A percentile compares a stretch with the other conserved stretches of the same genome.
These are phyloP conservation scores for Hecatera dysodea DNA, from an alignment of 2,888 invertebrate genomes.

Conservation along the genomic window DNA sequence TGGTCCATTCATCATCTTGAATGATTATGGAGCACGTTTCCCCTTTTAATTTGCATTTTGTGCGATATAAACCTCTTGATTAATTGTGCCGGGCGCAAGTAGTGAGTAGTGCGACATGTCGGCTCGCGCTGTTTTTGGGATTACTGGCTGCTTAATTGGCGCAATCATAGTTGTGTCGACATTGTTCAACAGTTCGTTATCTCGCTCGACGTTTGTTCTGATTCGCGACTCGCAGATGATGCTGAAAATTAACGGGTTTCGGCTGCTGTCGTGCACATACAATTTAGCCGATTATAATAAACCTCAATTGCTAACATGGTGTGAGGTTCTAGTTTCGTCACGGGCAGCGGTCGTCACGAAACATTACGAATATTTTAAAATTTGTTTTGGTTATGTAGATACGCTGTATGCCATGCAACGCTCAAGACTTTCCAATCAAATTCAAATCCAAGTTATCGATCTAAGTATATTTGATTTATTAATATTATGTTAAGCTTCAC, in stretches of 20 bases:
- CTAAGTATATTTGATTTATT: slow-evolving; percentile 52
- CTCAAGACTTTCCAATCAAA: slow-evolving; percentile 37
- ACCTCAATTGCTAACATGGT: slow-evolving; percentile 79
- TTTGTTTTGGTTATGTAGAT: slow-evolving; percentile 72
- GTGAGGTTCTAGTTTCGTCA: slow-evolving; percentile 74
- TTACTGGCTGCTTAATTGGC: slow-evolving; percentile 67
- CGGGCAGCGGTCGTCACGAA: slow-evolving; percentile 81
- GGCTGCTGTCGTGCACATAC: slow-evolving; percentile 82
- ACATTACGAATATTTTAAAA: slow-evolving; percentile 73
- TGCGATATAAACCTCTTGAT: slow-evolving; percentile 73
- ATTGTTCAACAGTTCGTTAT: slow-evolving; percentile 54
- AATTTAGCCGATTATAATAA: slow-evolving; percentile 83
- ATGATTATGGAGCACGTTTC: slow-evolving; percentile 73
- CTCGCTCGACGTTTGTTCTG: slow-evolving; percentile 60
- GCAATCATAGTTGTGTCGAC: slow-evolving; percentile 57
- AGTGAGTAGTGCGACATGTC: slow-evolving; percentile 66
- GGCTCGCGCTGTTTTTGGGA: slow-evolving; percentile 72
- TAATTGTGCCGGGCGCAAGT: slow-evolving; percentile 72
- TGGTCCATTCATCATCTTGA: slow-evolving; percentile 76
- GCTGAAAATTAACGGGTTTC: slow-evolving; percentile 79
- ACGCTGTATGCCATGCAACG: slow-evolving; percentile 46
- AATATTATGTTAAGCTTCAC: slow-evolving; percentile 54
- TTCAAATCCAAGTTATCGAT: slow-evolving; percentile 43
- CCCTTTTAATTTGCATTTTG: slow-evolving; percentile 74
- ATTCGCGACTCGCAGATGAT: slow-evolving; percentile 68